These are phyloP conservation scores for Nymphalis polychloros DNA, from an alignment of 2,888 invertebrate genomes.

Conservation along the genomic window DNA sequence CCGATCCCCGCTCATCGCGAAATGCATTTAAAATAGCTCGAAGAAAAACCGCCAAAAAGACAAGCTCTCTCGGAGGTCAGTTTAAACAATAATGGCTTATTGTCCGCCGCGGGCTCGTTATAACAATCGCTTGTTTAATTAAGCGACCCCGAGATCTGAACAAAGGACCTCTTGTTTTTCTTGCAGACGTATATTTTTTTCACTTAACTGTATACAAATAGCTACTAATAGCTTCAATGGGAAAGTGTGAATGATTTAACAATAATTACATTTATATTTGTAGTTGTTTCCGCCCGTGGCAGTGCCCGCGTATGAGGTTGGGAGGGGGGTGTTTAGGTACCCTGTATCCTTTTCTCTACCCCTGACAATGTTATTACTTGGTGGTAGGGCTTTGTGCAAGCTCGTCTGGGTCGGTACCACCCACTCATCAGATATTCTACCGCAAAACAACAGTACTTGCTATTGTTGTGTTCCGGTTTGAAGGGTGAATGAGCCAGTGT, in stretches of 20 bases:
- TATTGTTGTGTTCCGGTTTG: no score
- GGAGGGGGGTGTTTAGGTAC: no score
- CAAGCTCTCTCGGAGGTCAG: constrained; percentile 44
- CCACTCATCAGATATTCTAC: no score
- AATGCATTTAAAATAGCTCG: neutral
- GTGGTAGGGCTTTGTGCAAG: no score
- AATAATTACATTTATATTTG: neutral
- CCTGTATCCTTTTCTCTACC: no score
- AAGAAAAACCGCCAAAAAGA: constrained; percentile 40
- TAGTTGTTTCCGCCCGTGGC: no score
- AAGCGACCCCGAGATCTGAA: constrained; percentile 47
- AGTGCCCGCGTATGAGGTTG: no score
- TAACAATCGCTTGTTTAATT: constrained; percentile 65
- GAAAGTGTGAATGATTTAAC: neutral
- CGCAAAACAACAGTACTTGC: no score
- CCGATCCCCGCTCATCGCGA: neutral
- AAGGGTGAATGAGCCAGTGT: no score
- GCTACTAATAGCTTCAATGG: neutral
- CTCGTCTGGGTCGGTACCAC: no score
- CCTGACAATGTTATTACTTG: no score
- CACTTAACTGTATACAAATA: constrained; percentile 8
- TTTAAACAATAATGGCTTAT: constrained; percentile 47
- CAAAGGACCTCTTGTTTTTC: constrained; percentile 43
- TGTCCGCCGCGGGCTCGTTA: constrained; percentile 49
- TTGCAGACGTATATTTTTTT: constrained; percentile 17